Conservation (phyloP, 2,797 vertebrate species). For the Acanthopagrus latus region DNA sequence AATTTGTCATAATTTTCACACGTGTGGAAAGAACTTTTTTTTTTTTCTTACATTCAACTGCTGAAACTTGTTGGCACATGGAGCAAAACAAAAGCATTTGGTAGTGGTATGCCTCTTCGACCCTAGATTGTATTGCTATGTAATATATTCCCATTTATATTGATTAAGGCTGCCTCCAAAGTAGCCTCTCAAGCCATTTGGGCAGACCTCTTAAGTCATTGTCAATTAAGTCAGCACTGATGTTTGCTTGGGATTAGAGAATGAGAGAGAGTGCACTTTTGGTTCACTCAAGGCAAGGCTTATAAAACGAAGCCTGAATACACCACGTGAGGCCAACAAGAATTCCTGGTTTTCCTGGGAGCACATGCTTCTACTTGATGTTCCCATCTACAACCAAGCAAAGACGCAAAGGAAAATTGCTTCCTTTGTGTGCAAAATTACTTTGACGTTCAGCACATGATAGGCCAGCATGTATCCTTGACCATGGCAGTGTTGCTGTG, state of each 20-base stretch:
- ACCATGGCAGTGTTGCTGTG: not conserved
- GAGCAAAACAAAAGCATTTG: not conserved
- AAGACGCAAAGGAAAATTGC: constrained; percentile 9
- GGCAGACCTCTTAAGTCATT: constrained; percentile 51
- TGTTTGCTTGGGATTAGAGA: constrained; percentile 39
- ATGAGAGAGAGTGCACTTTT: constrained; percentile 38
- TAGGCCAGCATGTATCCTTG: not conserved
- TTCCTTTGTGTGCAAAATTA: constrained; percentile 7
- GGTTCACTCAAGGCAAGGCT: constrained; percentile 31
- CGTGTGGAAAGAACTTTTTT: not conserved
- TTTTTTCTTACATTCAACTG: not conserved
- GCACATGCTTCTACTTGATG: constrained; percentile 7
- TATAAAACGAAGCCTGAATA: constrained; percentile 33
- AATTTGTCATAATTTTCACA: not conserved
- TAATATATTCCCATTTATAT: constrained; percentile 22
- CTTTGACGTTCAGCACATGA: constrained; percentile 5
- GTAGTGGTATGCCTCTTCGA: not conserved
- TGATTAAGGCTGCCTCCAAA: constrained; percentile 17
- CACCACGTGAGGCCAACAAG: constrained; percentile 14
- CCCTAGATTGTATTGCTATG: not conserved
- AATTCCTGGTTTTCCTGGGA: constrained; percentile 17
- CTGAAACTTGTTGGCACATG: not conserved
- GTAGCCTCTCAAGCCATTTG: constrained; percentile 45
- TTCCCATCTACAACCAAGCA: not conserved
- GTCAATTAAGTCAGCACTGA: constrained; percentile 58